Evolutionary conservation across 2,113 vertebrate genomes (phyloP).

Genomic region (Corvus cornix): DNA sequence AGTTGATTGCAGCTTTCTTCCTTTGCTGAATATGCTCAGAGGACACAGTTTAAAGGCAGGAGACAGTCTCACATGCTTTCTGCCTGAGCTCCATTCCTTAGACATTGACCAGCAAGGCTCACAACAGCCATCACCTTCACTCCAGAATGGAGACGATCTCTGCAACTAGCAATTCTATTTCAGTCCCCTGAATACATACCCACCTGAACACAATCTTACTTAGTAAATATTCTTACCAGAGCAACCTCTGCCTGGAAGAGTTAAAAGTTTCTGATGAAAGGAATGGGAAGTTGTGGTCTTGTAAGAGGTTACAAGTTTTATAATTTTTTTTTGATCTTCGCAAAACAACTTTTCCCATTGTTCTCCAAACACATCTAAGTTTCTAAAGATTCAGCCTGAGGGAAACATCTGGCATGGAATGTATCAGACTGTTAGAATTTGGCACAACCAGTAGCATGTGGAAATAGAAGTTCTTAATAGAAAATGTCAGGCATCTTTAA

Average conservation of each 20-base stretch:
- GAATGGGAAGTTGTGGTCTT: not conserved
- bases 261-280: not conserved
- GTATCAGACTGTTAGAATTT: not conserved
- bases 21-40: not conserved
- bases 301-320: not conserved
- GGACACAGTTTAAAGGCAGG: not conserved
- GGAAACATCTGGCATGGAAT: not conserved
- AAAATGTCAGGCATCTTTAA: slow-evolving; percentile 10
- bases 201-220: not conserved
- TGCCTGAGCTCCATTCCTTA: not conserved
- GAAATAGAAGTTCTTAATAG: slow-evolving; percentile 16
- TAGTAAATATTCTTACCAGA: not conserved
- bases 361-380: not conserved
- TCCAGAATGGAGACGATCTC: not conserved
- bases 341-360: slow-evolving; percentile 40
- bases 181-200: not conserved
- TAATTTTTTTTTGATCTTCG: not conserved
- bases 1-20: not conserved
- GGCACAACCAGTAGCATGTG: not conserved
- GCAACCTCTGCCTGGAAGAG: not conserved
- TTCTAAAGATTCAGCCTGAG: not conserved
- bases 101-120: not conserved
- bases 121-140: not conserved
- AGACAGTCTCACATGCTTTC: not conserved
- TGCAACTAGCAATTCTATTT: not conserved